Evolutionary conservation across 2,888 invertebrate species (phyloP).

Genomic region (Poecilobothrus nobilitatus): DNA sequence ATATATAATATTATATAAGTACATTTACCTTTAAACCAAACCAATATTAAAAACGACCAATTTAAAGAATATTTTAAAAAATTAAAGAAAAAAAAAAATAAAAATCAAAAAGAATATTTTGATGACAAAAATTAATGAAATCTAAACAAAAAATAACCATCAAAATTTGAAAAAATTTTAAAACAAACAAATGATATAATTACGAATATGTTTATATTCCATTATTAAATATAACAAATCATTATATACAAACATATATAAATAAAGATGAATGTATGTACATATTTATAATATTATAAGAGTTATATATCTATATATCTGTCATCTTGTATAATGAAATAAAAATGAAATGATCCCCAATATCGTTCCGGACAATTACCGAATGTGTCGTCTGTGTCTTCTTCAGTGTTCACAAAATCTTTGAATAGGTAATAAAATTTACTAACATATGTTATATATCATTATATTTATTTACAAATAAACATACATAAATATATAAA

Average conservation of each 20-base stretch:
- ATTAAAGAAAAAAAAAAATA: neutral
- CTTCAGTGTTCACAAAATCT: neutral
- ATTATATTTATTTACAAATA: neutral
- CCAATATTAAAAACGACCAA: too few relatives aligned
- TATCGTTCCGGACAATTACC: slow-evolving; percentile 19
- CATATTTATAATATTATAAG: neutral
- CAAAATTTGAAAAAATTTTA: neutral
- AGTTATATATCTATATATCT: neutral
- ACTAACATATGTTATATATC: too few relatives aligned
- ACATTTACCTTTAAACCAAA: too few relatives aligned
- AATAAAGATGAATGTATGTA: too few relatives aligned
- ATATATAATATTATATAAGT: too few relatives aligned
- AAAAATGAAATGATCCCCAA: too few relatives aligned
- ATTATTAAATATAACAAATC: neutral
- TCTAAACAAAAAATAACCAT: neutral
- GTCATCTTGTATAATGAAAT: neutral
- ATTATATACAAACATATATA: too few relatives aligned
- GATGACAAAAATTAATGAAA: too few relatives aligned
- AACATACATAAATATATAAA: neutral
- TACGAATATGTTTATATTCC: neutral
- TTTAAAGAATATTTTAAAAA: neutral
- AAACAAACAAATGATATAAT: neutral
- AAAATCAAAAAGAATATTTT: neutral
- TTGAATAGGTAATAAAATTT: slow-evolving; percentile 5
- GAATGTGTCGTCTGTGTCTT: slow-evolving; percentile 13